Evolutionary conservation across 1,140 invertebrate species (phyloP).

Genomic region (Maconellicoccus hirsutus): DNA sequence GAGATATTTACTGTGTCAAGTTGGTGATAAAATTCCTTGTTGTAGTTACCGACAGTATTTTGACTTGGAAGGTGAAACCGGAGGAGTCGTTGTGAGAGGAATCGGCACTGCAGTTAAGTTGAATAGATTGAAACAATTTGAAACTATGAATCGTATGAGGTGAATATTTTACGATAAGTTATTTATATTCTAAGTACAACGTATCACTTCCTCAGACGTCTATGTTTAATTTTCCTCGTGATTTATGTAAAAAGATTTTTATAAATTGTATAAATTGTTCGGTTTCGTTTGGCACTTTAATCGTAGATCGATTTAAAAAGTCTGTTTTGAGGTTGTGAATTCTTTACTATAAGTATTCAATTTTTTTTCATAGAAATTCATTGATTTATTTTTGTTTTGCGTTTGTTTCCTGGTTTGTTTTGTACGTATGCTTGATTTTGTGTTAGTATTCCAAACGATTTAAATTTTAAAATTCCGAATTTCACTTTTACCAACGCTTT

Average conservation of each 20-base stretch:
- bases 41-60: conserved; percentile 87
- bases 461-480: neutral
- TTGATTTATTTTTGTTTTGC: too few species aligned
- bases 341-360: too few species aligned
- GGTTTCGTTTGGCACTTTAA: too few species aligned
- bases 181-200: neutral
- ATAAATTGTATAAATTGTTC: too few species aligned
- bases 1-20: conserved; percentile 28
- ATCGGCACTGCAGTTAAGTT: conserved; percentile 82
- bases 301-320: too few species aligned
- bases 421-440: too few species aligned
- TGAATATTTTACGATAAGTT: neutral
- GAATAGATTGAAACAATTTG: conserved; percentile 37
- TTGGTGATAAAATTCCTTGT: too few species aligned
- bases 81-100: conserved; percentile 80
- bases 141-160: conserved; percentile 24
- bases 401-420: neutral
- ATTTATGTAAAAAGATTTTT: too few species aligned
- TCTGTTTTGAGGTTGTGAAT: too few species aligned
- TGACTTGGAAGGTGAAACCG: conserved; percentile 92
- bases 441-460: neutral
- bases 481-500: neutral
- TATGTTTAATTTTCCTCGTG: too few species aligned
- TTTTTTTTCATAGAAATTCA: too few species aligned
- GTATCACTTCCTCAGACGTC: too few species aligned